Percentiles rank a stretch among this genome's conserved stretches.
Conservation (phyloP, 2,888 invertebrate species). For the Drosophila atroscutellata region DNA sequence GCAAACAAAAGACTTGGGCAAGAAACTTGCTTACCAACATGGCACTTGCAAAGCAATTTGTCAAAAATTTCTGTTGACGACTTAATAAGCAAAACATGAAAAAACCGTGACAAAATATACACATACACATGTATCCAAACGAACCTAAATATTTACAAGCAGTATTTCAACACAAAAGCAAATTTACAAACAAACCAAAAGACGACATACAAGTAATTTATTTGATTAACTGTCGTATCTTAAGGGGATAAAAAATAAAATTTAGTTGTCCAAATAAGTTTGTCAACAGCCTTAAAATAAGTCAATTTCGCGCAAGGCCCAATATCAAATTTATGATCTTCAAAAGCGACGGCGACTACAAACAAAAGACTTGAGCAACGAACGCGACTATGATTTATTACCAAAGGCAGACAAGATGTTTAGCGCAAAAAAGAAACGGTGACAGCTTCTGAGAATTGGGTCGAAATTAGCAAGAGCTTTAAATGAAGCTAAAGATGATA, state of each 20-base stretch:
- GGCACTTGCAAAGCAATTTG: slow-evolving; percentile 57
- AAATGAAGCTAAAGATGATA: slow-evolving; percentile 34
- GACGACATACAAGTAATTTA: slow-evolving; percentile 34
- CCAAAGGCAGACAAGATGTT: slow-evolving; percentile 40
- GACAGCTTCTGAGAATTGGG: slow-evolving; percentile 70
- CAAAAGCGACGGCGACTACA: slow-evolving; percentile 40
- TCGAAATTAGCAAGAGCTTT: slow-evolving; percentile 69
- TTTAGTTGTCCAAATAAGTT: slow-evolving; percentile 17
- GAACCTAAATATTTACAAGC: slow-evolving; percentile 12
- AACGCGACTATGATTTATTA: slow-evolving; percentile 68
- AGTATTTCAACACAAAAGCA: slow-evolving; percentile 36
- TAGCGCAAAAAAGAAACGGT: slow-evolving; percentile 27
- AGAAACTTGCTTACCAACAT: slow-evolving; percentile 35
- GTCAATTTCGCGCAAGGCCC: slow-evolving; percentile 43
- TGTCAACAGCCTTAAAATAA: slow-evolving; percentile 21
- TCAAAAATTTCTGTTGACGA: slow-evolving; percentile 48
- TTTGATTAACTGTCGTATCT: slow-evolving; percentile 34
- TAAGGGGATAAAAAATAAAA: slow-evolving; percentile 3
- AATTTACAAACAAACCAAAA: slow-evolving; percentile 13
- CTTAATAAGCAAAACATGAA: slow-evolving; percentile 48
- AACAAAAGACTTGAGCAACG: slow-evolving; percentile 49
- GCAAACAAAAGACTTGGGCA: slow-evolving; percentile 61
- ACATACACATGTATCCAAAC: not conserved
- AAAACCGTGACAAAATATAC: slow-evolving; percentile 47
- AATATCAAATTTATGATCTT: slow-evolving; percentile 68